Base-by-base conservation (phyloP, 2,797 vertebrate genomes). In the Typhlichthys subterraneus region DNA sequence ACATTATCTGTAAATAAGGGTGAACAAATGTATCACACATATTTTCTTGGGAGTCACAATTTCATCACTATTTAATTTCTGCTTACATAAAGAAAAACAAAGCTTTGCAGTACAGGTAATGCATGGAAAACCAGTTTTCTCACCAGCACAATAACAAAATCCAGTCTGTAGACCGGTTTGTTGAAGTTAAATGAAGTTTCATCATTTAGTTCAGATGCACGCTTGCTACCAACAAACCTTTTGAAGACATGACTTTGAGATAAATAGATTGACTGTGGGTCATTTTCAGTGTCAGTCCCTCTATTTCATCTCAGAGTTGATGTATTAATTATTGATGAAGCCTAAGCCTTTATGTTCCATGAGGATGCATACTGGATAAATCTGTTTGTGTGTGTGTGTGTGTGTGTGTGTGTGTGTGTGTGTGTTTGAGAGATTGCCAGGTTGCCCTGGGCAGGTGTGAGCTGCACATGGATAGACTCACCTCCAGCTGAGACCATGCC, bases 251-350 rank as follows among this genome's bases (percentile, higher is more conserved):
- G 19, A 69, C 71, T 73, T 42, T n/a, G 64, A 57, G 17, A 70
- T 79, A 61, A 78, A 81, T 55, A 12, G 63, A 83, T 78, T 80
- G 81, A 83, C 85, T 80, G 68, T 59, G 69, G 70, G 23, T 53
- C 50, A 52, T 69, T 72, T 72, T 65, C 29, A 48, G 51, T 69
- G 51, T 61, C 50, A 53, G 9, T 45, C 56, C 56, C 75, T 61
- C 59, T 73, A 68, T 77, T 81, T 70, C 58, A 82, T 83, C 75
- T 63, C 45, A 2, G 1, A 23, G 84, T 85, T 72, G 80, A 89
- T 84, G 79, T 69, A 70, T 72, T 56, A 76, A 69, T 75, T 75
- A 85, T 91, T 93, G 90, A 93, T 94, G 89, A 93, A 89, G 63
- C 49, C 73, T 46, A 54, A 51, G 17, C 61, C 23, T 4, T 61